These are phyloP conservation scores for Diloba caeruleocephala DNA, from an alignment of 2,888 invertebrate genomes.

Conservation along the genomic window DNA sequence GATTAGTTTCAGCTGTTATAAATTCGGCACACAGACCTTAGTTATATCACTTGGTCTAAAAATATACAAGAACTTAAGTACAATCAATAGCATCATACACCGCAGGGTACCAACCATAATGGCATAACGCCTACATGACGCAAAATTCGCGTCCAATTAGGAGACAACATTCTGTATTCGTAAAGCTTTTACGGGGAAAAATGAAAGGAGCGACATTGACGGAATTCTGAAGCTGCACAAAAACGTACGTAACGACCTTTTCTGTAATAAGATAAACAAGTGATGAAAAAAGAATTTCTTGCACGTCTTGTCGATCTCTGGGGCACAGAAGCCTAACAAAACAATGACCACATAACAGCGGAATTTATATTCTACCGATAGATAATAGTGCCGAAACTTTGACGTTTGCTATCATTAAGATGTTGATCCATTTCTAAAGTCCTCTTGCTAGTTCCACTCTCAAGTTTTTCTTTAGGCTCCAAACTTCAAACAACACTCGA, in stretches of 20 bases:
- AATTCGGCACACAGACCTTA: conserved; percentile 3
- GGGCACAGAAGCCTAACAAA: conserved; percentile 2
- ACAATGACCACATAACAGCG: conserved; percentile 1
- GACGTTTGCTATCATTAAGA: conserved; percentile 44
- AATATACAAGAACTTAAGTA: conserved; percentile 6
- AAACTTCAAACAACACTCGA: conserved; percentile 49
- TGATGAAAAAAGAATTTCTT: conserved; percentile 27
- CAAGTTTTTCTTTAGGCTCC: conserved; percentile 42
- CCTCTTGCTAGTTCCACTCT: conserved; percentile 33
- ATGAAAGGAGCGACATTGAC: conserved; percentile 24
- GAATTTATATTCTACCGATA: conserved; percentile 1
- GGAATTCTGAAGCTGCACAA: conserved; percentile 32
- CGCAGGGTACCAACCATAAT: conserved; percentile 19
- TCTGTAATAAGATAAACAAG: conserved; percentile 38
- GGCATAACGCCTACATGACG: conserved; percentile 13
- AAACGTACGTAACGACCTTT: conserved; percentile 32
- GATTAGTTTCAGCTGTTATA: conserved; percentile 7
- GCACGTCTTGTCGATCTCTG: conserved; percentile 10
- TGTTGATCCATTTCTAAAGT: conserved; percentile 38
- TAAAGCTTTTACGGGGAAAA: conserved; percentile 38
- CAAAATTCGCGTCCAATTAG: conserved; percentile 42
- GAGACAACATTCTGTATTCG: conserved; percentile 30
- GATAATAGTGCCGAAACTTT: conserved; percentile 4
- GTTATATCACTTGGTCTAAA: conserved; percentile 12
- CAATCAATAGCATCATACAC: conserved; percentile 13